phyloP scores from a whole-genome alignment of 2,888 invertebrate genomes.

The Limnephilus marmoratus region DNA sequence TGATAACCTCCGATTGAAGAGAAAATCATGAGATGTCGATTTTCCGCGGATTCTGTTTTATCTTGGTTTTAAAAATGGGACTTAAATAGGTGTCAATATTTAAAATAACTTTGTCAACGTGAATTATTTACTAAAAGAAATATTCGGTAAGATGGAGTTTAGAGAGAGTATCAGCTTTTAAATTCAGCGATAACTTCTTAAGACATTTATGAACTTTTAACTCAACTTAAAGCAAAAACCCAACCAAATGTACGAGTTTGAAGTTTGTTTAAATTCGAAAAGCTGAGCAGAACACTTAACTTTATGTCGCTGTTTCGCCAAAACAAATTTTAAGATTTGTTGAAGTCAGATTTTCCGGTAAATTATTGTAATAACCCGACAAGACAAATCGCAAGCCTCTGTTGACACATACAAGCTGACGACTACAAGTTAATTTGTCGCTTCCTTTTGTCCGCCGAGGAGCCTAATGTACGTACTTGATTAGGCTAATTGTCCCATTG shows the following conservation, averaged over 20 bases:
- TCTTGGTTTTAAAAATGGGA: neutral
- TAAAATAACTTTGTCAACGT: neutral
- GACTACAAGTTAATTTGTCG: conserved; percentile 7
- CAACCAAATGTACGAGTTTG: neutral
- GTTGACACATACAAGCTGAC: neutral
- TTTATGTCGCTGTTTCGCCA: neutral
- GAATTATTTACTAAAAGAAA: neutral
- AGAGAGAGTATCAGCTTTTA: neutral
- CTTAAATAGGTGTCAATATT: neutral
- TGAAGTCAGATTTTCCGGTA: neutral
- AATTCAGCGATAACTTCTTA: neutral
- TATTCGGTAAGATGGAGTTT: neutral
- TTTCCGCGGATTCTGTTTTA: too few relatives aligned
- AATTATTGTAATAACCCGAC: neutral
- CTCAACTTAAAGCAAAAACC: neutral
- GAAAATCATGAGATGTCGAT: too few relatives aligned
- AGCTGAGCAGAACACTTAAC: neutral
- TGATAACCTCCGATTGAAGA: too few relatives aligned
- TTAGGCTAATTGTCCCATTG: conserved; percentile 34
- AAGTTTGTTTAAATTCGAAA: neutral
- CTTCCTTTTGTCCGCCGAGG: conserved; percentile 8
- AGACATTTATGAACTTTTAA: neutral
- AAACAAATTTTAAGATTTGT: neutral
- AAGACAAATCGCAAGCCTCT: neutral
- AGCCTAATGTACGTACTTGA: conserved; percentile 22